Percentiles rank a stretch among this genome's conserved stretches.
Evolutionary conservation across 2,888 invertebrate species (phyloP).

Genomic region (Oscheius sp.): DNA sequence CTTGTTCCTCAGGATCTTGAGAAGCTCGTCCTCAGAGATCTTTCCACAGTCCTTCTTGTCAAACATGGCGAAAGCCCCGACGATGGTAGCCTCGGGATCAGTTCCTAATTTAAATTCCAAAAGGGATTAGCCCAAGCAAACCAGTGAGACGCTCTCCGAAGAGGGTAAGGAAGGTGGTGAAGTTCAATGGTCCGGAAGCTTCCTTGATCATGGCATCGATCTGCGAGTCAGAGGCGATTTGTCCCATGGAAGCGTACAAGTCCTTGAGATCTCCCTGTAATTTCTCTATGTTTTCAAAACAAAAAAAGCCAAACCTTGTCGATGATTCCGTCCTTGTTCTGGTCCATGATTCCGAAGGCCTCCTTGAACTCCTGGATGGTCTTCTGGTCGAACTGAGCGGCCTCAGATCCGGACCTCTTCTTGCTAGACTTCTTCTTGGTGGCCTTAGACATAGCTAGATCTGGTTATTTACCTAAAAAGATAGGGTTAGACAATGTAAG

Average conservation of each 20-base stretch:
- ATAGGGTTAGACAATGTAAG: neutral
- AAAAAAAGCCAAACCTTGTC: slow-evolving; percentile 43
- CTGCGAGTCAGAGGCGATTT: slow-evolving; percentile 68
- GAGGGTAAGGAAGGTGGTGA: slow-evolving; percentile 71
- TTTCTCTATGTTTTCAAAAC: neutral
- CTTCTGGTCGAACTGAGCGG: slow-evolving; percentile 74
- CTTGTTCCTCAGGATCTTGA: slow-evolving; percentile 69
- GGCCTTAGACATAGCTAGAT: slow-evolving; percentile 40
- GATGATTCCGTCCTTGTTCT: slow-evolving; percentile 72
- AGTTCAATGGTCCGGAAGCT: slow-evolving; percentile 70
- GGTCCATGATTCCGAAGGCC: slow-evolving; percentile 76
- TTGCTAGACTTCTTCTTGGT: slow-evolving; percentile 65
- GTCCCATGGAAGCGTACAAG: slow-evolving; percentile 74
- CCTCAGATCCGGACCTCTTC: slow-evolving; percentile 73
- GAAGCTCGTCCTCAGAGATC: slow-evolving; percentile 73
- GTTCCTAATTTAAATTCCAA: slow-evolving; percentile 71
- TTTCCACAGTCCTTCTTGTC: slow-evolving; percentile 72
- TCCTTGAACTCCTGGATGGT: slow-evolving; percentile 75
- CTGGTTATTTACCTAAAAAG: slow-evolving; percentile 1
- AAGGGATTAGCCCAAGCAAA: slow-evolving; percentile 33
- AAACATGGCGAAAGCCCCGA: slow-evolving; percentile 74
- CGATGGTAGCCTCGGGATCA: slow-evolving; percentile 73
- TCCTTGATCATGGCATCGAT: slow-evolving; percentile 70
- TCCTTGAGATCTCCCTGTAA: slow-evolving; percentile 73
- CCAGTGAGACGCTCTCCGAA: slow-evolving; percentile 71